Evolutionary conservation across 1,140 invertebrate species (phyloP).

Genomic region (Apis laboriosa): DNA sequence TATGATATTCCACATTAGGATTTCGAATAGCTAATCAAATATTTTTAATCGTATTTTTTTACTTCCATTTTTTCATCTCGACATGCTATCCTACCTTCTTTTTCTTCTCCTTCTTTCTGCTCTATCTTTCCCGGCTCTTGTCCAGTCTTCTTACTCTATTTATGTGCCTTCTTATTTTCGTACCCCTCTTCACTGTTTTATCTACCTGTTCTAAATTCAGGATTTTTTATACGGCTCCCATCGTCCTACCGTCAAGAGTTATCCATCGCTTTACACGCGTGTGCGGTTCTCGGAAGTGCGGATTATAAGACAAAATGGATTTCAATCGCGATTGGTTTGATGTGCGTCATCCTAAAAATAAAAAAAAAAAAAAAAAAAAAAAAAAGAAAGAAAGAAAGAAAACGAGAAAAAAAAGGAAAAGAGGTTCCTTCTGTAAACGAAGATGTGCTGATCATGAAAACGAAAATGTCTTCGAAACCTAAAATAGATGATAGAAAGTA

Average conservation of each 20-base stretch:
- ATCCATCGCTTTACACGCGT: constrained; percentile 35
- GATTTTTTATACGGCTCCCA: constrained; percentile 44
- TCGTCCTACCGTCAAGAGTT: constrained; percentile 45
- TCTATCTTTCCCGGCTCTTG: constrained; percentile 22
- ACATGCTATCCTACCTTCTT: constrained; percentile 10
- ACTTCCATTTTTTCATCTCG: not conserved
- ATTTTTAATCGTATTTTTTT: constrained; percentile 1
- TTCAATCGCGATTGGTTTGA: constrained; percentile 12
- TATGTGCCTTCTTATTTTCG: constrained; percentile 42
- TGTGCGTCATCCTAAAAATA: not conserved
- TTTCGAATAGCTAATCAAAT: constrained; percentile 6
- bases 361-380: not conserved
- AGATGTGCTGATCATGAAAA: not conserved
- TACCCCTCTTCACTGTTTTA: constrained; percentile 43
- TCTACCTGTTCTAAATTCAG: constrained; percentile 56
- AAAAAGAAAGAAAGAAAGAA: not conserved
- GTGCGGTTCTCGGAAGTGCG: constrained; percentile 44
- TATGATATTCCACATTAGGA: not conserved
- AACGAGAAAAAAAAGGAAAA: not conserved
- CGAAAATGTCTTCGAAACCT: not conserved
- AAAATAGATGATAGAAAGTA: constrained; percentile 10
- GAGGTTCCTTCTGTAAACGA: not conserved
- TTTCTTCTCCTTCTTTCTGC: not conserved
- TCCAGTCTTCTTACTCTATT: constrained; percentile 23
- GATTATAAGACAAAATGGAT: constrained; percentile 27